phyloP scores from a whole-genome alignment of 1,140 invertebrate species.

The Phthorimaea operculella region DNA sequence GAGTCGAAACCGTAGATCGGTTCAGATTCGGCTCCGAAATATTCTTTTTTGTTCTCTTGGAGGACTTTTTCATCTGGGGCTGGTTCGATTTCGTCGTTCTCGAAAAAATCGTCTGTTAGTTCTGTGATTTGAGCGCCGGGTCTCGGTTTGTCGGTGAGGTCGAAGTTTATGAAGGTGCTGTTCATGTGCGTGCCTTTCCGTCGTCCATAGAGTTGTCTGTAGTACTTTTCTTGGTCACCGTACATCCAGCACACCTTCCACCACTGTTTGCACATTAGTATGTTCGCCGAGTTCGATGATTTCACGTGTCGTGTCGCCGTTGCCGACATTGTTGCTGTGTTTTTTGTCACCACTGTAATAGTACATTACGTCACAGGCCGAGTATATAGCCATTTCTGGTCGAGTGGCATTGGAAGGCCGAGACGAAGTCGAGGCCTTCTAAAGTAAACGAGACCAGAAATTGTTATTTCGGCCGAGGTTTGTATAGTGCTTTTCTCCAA shows the following conservation, averaged over 20 bases:
- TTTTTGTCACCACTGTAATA: not conserved
- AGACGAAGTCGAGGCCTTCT: too few relatives aligned
- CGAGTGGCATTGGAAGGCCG: too few relatives aligned
- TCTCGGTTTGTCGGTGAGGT: conserved; percentile 39
- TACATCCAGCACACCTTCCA: conserved; percentile 90
- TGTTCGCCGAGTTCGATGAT: conserved; percentile 71
- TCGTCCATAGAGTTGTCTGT: conserved; percentile 80
- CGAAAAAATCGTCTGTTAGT: conserved; percentile 64
- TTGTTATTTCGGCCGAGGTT: too few relatives aligned
- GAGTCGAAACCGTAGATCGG: conserved; percentile 52
- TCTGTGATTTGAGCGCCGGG: conserved; percentile 62
- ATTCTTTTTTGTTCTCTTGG: conserved; percentile 21
- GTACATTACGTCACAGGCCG: too few relatives aligned
- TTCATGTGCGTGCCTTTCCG: conserved; percentile 64
- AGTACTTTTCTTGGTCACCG: conserved; percentile 85
- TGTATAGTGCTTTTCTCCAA: too few relatives aligned
- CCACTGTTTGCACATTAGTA: conserved; percentile 86
- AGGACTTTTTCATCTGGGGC: conserved; percentile 37
- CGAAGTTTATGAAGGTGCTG: conserved; percentile 40
- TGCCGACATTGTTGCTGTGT: conserved; percentile 46
- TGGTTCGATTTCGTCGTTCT: conserved; percentile 45
- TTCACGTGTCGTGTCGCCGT: conserved; percentile 64
- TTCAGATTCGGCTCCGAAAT: conserved; percentile 49
- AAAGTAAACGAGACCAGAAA: too few relatives aligned
- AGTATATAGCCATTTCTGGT: too few relatives aligned